These are phyloP conservation scores for Dendrolimus houi DNA, from an alignment of 2,888 invertebrate genomes.

Conservation along the genomic window DNA sequence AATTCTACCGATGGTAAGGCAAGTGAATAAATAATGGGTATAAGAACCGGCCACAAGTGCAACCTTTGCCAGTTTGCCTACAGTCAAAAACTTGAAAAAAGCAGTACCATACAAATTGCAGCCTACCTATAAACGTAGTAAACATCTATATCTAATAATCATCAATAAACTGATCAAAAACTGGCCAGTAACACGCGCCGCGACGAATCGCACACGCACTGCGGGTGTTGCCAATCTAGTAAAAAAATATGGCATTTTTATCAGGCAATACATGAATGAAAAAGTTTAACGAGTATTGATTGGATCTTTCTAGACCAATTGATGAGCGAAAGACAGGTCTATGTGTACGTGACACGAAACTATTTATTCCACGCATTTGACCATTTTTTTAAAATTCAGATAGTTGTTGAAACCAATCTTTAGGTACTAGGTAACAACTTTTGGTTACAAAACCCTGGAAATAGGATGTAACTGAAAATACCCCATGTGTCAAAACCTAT, in stretches of 20 bases:
- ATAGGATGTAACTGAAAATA: no score
- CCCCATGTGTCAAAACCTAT: no score
- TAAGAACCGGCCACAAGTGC: no score
- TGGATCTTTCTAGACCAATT: not conserved
- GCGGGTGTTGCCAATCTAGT: not conserved
- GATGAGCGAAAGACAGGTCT: not conserved
- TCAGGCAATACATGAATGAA: not conserved
- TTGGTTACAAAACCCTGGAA: no score
- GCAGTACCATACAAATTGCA: no score
- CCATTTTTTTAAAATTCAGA: no score
- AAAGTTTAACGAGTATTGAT: not conserved
- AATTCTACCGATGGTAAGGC: no score
- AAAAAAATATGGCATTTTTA: not conserved
- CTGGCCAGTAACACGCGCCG: conserved; percentile 6
- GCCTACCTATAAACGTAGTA: not conserved
- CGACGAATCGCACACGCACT: conserved; percentile 17
- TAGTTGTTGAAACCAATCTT: no score
- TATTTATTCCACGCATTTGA: not conserved
- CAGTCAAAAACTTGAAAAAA: no score
- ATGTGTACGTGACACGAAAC: not conserved
- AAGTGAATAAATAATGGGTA: no score
- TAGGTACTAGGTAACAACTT: no score
- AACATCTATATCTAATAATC: not conserved
- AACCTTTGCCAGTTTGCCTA: no score
- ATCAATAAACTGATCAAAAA: not conserved